A percentile compares a stretch with the other conserved stretches of the same genome.
Conservation (phyloP, 1,140 invertebrate species). For the Melanaphis sacchari region DNA sequence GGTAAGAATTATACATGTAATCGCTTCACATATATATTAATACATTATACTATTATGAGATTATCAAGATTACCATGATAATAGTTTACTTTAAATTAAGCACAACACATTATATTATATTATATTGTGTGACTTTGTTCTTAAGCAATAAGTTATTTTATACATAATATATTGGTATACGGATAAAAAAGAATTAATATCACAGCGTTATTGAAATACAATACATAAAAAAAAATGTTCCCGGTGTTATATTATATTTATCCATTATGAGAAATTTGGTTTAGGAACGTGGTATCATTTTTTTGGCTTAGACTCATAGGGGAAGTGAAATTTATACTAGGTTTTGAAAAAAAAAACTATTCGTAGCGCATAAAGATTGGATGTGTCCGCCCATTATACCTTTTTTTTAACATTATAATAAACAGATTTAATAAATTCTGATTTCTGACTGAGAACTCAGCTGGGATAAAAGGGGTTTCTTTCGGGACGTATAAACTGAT, state of each 20-base stretch:
- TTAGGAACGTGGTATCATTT: not conserved
- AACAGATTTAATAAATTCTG: conserved; percentile 31
- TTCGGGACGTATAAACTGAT: not conserved
- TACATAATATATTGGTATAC: not conserved
- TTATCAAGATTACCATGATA: not conserved
- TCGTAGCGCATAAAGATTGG: not conserved
- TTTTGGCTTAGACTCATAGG: not conserved
- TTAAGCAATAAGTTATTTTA: not conserved
- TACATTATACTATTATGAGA: not conserved
- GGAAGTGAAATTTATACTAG: conserved; percentile 6
- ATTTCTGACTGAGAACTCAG: not conserved
- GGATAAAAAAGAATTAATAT: conserved; percentile 5
- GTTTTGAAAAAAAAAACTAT: not conserved
- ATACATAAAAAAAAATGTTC: not conserved
- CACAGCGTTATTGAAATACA: not conserved
- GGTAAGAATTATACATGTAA: not conserved
- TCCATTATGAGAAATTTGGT: not conserved
- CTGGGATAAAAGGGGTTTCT: conserved; percentile 21
- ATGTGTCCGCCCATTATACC: not conserved
- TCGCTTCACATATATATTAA: not conserved
- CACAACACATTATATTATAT: not conserved
- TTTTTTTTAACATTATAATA: conserved; percentile 31
- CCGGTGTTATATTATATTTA: not conserved
- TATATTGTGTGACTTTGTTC: not conserved
- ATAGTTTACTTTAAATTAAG: not conserved